A percentile compares a stretch with the other conserved stretches of the same genome.
These are phyloP conservation scores for Rhinolophus ferrumequinum DNA, from an alignment of 2,113 vertebrate genomes.

Conservation along the genomic window DNA sequence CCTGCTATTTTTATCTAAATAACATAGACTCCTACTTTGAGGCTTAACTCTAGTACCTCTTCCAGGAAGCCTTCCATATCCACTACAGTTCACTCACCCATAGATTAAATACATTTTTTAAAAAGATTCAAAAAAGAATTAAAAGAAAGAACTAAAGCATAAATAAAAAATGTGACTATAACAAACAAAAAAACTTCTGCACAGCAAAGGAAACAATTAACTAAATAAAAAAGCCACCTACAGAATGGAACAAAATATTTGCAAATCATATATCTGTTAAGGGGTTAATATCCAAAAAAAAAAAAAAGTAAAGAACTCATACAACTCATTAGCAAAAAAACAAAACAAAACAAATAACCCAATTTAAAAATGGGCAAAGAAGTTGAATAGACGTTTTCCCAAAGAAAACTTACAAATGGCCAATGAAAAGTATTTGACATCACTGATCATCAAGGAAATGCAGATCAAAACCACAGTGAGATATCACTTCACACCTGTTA, in stretches of 20 bases:
- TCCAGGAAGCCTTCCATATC: background rate
- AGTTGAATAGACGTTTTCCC: background rate
- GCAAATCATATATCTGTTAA: background rate
- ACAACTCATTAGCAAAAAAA: background rate
- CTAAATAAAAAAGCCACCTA: background rate
- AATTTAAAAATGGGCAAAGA: background rate
- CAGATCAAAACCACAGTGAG: background rate
- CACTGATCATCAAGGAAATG: background rate
- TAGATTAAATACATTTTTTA: background rate
- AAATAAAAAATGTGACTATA: background rate
- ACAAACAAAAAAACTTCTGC: background rate
- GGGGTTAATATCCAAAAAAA: background rate
- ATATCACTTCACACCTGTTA: background rate
- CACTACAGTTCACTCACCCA: background rate
- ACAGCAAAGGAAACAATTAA: background rate
- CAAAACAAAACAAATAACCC: background rate
- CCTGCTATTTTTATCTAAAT: background rate
- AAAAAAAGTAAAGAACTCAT: background rate
- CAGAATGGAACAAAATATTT: background rate
- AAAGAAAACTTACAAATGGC: background rate
- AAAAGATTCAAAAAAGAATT: background rate
- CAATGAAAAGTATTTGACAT: background rate
- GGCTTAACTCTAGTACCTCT: background rate
- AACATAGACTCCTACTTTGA: background rate
- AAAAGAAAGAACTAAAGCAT: background rate